These are phyloP conservation scores for Pyrocoelia pectoralis DNA, from an alignment of 2,888 invertebrate species.

Conservation along the genomic window DNA sequence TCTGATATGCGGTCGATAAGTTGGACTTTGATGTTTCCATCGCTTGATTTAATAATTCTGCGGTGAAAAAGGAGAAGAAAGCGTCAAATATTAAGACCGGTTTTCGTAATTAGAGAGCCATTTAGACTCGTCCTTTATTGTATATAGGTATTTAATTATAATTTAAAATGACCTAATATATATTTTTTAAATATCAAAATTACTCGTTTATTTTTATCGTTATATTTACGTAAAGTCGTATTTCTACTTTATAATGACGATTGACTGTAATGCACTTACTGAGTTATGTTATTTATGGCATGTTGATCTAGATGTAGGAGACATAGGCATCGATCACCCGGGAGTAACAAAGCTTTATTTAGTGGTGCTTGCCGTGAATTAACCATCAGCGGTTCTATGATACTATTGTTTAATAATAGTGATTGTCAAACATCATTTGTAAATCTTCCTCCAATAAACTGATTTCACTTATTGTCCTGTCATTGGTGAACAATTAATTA, in stretches of 20 bases:
- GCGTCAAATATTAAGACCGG: conserved; percentile 34
- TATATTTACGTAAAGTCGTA: not conserved
- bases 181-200: conserved; percentile 13
- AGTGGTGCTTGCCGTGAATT: not conserved
- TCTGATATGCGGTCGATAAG: conserved; percentile 41
- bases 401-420: not conserved
- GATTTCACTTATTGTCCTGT: not conserved
- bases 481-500: no score
- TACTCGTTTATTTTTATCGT: conserved; percentile 8
- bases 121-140: conserved; percentile 35
- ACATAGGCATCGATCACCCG: conserved; percentile 11
- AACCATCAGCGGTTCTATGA: not conserved
- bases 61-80: conserved; percentile 32
- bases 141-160: conserved; percentile 35
- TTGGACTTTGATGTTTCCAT: conserved; percentile 41
- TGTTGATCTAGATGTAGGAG: conserved; percentile 15
- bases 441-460: not conserved
- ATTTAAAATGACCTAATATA: conserved; percentile 24
- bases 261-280: not conserved
- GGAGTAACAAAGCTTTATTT: conserved; percentile 17
- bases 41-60: conserved; percentile 45
- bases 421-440: not conserved
- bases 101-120: conserved; percentile 41
- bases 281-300: conserved; percentile 15
- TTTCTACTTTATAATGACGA: conserved; percentile 1